Conservation (phyloP, 2,113 vertebrate genomes). For the Terrapene triunguis region DNA sequence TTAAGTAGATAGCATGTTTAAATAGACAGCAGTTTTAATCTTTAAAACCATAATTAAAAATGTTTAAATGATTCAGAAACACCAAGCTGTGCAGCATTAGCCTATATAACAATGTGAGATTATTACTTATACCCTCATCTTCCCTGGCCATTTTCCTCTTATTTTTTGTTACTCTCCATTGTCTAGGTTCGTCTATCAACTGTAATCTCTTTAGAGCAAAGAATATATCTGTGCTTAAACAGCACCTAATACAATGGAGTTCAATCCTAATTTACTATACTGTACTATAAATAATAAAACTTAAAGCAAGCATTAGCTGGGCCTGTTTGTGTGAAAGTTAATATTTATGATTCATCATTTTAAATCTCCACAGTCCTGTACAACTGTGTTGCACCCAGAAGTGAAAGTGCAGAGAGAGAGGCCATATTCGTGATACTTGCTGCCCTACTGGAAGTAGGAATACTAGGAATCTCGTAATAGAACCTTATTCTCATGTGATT, state of each 20-base stretch:
- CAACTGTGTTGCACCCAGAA: not conserved
- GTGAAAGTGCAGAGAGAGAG: not conserved
- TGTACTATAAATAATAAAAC: not conserved
- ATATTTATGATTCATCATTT: not conserved
- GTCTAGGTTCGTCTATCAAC: not conserved
- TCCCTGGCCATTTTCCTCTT: not conserved
- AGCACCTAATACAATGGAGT: not conserved
- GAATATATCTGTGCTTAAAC: not conserved
- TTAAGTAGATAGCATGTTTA: not conserved
- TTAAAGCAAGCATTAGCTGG: not conserved
- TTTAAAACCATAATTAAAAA: not conserved
- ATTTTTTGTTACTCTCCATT: not conserved
- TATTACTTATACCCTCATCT: not conserved
- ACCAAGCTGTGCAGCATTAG: not conserved
- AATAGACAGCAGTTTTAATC: not conserved
- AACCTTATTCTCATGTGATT: too few relatives aligned
- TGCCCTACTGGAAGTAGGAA: not conserved
- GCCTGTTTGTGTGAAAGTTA: not conserved
- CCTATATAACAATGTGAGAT: not conserved
- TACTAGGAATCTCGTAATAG: not conserved
- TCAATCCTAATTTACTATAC: not conserved
- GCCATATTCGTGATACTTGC: not conserved
- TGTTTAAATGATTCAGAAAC: not conserved
- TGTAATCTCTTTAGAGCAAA: not conserved
- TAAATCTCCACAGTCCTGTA: not conserved